Conservation (phyloP, 1,140 invertebrate genomes). For the Akabosia matsudoensis region DNA sequence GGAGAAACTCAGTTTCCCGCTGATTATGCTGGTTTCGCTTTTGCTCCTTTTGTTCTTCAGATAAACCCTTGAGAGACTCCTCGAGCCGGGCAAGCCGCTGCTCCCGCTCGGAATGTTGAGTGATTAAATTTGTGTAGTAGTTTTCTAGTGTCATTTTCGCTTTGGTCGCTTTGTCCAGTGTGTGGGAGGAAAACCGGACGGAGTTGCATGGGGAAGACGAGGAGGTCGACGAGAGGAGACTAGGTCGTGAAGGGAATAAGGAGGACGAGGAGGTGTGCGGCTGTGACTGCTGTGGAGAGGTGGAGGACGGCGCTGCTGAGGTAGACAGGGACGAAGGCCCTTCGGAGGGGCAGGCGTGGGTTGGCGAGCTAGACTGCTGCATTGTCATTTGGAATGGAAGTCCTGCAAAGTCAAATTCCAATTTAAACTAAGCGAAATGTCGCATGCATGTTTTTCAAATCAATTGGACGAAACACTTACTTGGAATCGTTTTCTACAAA, state of each 20-base stretch:
- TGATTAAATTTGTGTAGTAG: constrained; percentile 97
- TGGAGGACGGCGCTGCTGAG: not conserved
- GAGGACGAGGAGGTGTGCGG: not conserved
- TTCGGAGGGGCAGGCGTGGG: too few relatives aligned
- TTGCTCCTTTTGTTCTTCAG: constrained; percentile 78
- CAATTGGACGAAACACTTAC: too few relatives aligned
- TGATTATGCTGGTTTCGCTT: constrained; percentile 91
- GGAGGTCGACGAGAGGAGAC: constrained; percentile 34
- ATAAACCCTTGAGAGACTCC: constrained; percentile 84
- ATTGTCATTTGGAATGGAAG: too few relatives aligned
- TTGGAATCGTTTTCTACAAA: too few relatives aligned
- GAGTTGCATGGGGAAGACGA: constrained; percentile 64
- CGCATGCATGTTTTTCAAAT: too few relatives aligned
- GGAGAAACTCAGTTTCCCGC: constrained; percentile 96
- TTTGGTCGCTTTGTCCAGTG: constrained; percentile 97
- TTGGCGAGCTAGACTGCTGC: too few relatives aligned
- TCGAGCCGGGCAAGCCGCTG: constrained; percentile 88
- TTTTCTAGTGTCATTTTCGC: constrained; percentile 98
- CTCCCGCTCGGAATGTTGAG: constrained; percentile 94
- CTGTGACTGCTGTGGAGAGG: not conserved
- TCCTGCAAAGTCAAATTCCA: too few relatives aligned
- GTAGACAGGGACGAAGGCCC: too few relatives aligned
- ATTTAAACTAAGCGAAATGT: too few relatives aligned
- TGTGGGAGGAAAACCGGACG: constrained; percentile 90
- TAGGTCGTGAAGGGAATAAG: constrained; percentile 27